Percentiles rank a stretch among this genome's conserved stretches.
Conservation (phyloP, 2,797 vertebrate species). For the Propithecus perrieri region DNA sequence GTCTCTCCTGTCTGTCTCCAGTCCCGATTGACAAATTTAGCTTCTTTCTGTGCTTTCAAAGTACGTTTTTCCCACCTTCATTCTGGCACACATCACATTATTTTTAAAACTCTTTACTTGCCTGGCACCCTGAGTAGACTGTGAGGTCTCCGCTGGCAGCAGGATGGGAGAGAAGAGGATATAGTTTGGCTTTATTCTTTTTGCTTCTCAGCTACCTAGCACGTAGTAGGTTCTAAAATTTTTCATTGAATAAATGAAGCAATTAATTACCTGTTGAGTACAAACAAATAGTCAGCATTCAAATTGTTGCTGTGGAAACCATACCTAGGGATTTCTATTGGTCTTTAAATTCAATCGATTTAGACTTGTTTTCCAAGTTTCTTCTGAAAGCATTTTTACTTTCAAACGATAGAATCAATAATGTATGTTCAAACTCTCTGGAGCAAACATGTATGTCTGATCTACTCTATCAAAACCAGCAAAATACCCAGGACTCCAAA, state of each 20-base stretch:
- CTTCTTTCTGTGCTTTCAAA: conserved; percentile 29
- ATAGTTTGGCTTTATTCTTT: neutral
- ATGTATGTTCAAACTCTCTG: conserved; percentile 59
- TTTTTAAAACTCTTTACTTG: conserved; percentile 43
- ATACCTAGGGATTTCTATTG: conserved; percentile 42
- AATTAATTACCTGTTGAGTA: conserved; percentile 30
- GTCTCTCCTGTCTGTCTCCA: neutral
- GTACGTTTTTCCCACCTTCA: conserved; percentile 24
- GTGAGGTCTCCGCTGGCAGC: neutral
- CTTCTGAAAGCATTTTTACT: conserved; percentile 70
- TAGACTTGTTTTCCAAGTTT: conserved; percentile 69
- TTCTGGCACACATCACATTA: conserved; percentile 25
- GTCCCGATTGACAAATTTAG: conserved; percentile 31
- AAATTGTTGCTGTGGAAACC: conserved; percentile 56
- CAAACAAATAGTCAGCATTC: conserved; percentile 49
- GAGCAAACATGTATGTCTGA: conserved; percentile 66
- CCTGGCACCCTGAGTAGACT: neutral
- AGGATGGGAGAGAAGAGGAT: neutral
- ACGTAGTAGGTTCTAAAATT: neutral
- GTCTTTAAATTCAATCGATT: conserved; percentile 69
- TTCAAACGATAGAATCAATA: conserved; percentile 73
- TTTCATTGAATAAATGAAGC: conserved; percentile 30
- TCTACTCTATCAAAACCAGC: conserved; percentile 62
- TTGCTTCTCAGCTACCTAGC: neutral
- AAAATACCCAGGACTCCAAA: conserved; percentile 38